Evolutionary conservation across 2,888 invertebrate species (phyloP).

Genomic region (Pilophorus perplexus): DNA sequence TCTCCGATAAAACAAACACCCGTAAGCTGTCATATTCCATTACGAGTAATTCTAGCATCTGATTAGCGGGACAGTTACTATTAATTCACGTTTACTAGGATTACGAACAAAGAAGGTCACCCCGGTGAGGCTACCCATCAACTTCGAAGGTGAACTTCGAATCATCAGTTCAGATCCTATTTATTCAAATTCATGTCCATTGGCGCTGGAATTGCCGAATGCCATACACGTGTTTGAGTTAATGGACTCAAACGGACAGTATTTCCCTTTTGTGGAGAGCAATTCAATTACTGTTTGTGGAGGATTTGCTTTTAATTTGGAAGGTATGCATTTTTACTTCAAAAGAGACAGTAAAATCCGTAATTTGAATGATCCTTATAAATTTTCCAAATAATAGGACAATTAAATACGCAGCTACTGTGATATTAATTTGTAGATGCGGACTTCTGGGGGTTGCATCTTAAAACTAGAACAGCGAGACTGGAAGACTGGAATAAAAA

Average conservation of each 20-base stretch:
- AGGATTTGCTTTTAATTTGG: background rate
- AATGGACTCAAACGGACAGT: conserved; percentile 16
- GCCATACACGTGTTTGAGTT: conserved; percentile 37
- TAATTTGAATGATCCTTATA: too few relatives aligned
- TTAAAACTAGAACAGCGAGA: background rate
- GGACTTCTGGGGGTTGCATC: too few relatives aligned
- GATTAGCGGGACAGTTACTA: background rate
- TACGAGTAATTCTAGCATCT: too few relatives aligned
- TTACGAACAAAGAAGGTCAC: conserved; percentile 25
- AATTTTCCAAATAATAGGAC: too few relatives aligned
- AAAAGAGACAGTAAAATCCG: too few relatives aligned
- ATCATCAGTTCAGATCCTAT: too few relatives aligned
- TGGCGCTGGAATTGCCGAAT: background rate
- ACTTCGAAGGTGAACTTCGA: conserved; percentile 41
- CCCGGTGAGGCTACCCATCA: conserved; percentile 2
- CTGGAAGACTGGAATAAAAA: background rate
- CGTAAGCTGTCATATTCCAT: too few relatives aligned
- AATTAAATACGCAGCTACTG: too few relatives aligned
- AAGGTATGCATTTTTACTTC: background rate
- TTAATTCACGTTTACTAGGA: conserved; percentile 5
- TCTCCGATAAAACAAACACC: too few relatives aligned
- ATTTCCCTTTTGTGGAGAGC: background rate
- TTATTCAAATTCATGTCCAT: too few relatives aligned
- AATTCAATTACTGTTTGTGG: background rate
- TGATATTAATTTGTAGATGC: too few relatives aligned